A percentile compares a stretch with the other conserved stretches of the same genome.
These are phyloP conservation scores for Garra rufa DNA, from an alignment of 2,113 vertebrate genomes.

Conservation along the genomic window DNA sequence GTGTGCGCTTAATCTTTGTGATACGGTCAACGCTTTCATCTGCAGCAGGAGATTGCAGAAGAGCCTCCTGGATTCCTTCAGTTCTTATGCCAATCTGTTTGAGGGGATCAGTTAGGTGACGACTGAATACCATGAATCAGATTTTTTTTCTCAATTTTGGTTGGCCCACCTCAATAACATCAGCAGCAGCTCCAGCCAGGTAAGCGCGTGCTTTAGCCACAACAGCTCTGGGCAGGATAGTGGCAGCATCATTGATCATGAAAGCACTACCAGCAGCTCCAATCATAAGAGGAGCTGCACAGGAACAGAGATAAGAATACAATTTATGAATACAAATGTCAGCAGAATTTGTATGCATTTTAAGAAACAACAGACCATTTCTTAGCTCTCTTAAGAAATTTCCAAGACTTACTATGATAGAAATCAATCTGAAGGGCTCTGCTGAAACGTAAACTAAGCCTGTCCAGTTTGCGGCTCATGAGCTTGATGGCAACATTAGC, in stretches of 20 bases:
- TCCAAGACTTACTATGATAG: slow-evolving; percentile 60
- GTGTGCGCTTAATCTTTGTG: slow-evolving; percentile 76
- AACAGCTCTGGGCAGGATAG: slow-evolving; percentile 57
- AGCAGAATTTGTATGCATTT: neutral
- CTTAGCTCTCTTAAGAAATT: neutral
- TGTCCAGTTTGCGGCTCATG: slow-evolving; percentile 74
- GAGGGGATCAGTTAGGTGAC: neutral
- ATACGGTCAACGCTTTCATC: slow-evolving; percentile 72
- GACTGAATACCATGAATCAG: slow-evolving; percentile 38
- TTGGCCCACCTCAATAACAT: slow-evolving; percentile 65
- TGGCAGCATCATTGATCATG: slow-evolving; percentile 81
- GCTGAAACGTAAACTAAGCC: slow-evolving; percentile 77
- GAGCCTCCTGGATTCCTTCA: slow-evolving; percentile 81
- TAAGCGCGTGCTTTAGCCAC: slow-evolving; percentile 76
- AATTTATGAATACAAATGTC: too few species aligned
- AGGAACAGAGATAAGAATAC: neutral
- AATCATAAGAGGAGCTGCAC: slow-evolving; percentile 76
- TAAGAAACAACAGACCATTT: neutral
- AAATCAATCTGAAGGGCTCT: slow-evolving; percentile 69
- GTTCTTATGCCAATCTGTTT: slow-evolving; percentile 75
- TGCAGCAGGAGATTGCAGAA: slow-evolving; percentile 69
- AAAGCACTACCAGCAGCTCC: slow-evolving; percentile 78
- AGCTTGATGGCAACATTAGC: slow-evolving; percentile 82
- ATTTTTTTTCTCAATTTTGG: slow-evolving; percentile 58
- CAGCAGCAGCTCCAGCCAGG: slow-evolving; percentile 77